Evolutionary conservation across 2,888 invertebrate genomes (phyloP).

Genomic region (Phrixothrix hirtus): DNA sequence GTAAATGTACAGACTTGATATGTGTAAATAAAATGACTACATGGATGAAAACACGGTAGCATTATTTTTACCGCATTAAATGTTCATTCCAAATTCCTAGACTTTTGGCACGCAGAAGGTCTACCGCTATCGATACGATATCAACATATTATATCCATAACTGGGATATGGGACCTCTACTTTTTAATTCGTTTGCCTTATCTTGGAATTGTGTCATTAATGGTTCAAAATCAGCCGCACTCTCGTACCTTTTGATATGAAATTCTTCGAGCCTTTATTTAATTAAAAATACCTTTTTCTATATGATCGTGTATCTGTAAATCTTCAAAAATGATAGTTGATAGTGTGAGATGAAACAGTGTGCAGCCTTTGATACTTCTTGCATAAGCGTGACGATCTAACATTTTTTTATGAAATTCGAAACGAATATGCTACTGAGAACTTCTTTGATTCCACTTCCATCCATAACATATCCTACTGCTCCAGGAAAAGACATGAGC

Average conservation of each 20-base stretch:
- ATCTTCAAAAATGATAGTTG: conserved; percentile 38
- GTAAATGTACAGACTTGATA: conserved; percentile 41
- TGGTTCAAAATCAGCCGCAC: conserved; percentile 16
- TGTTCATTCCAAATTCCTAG: conserved; percentile 40
- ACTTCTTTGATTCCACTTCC: conserved; percentile 37
- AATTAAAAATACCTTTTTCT: conserved; percentile 35
- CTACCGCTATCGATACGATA: conserved; percentile 22
- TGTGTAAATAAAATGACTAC: conserved; percentile 43
- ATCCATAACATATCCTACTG: conserved; percentile 37
- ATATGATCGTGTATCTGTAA: conserved; percentile 37
- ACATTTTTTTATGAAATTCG: conserved; percentile 46
- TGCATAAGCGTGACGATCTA: conserved; percentile 44
- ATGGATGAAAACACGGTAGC: conserved; percentile 48
- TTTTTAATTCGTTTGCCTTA: conserved; percentile 4
- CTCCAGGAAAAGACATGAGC: conserved; percentile 39
- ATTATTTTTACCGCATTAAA: conserved; percentile 43
- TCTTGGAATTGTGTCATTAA: neutral
- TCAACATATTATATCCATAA: conserved; percentile 9
- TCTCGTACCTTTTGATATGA: conserved; percentile 30
- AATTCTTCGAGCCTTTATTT: conserved; percentile 36
- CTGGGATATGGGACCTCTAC: conserved; percentile 5
- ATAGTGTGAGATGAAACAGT: conserved; percentile 39
- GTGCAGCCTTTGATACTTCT: conserved; percentile 46
- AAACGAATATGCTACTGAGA: conserved; percentile 34
- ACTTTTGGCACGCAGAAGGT: conserved; percentile 39